phyloP scores from a whole-genome alignment of 2,113 vertebrate species.

The Salvelinus namaycush region DNA sequence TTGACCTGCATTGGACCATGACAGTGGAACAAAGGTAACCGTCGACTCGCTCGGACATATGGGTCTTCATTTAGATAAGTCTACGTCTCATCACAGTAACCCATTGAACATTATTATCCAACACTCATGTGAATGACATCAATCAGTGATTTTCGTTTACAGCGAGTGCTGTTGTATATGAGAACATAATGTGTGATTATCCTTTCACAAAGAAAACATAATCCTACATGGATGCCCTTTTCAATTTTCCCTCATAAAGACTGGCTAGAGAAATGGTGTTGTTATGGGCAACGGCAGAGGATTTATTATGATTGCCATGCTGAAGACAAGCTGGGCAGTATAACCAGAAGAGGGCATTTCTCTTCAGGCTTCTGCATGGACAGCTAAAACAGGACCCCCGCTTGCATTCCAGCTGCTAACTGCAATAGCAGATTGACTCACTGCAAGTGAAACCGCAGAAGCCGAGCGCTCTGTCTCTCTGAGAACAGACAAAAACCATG shows the following conservation, averaged over 20 bases:
- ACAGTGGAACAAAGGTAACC: constrained; percentile 7
- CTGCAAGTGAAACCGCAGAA: constrained; percentile 37
- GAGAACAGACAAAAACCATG: constrained; percentile 63
- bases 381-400: constrained; percentile 59
- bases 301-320: constrained; percentile 52
- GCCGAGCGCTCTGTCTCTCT: constrained; percentile 19
- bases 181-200: too few relatives aligned
- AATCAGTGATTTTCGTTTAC: too few relatives aligned
- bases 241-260: not conserved
- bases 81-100: not conserved
- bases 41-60: not conserved
- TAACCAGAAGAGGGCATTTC: constrained; percentile 40
- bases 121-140: too few relatives aligned
- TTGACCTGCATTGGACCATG: constrained; percentile 48
- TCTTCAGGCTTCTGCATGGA: constrained; percentile 68
- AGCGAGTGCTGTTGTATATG: too few relatives aligned
- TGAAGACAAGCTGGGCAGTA: constrained; percentile 21
- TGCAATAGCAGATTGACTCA: constrained; percentile 36
- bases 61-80: not conserved
- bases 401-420: constrained; percentile 47
- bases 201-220: too few relatives aligned
- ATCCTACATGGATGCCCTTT: too few relatives aligned
- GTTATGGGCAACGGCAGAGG: constrained; percentile 10
- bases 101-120: too few relatives aligned
- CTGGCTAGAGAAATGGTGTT: not conserved